phyloP scores from a whole-genome alignment of 2,113 vertebrate species.

The Ammodytes dubius region DNA sequence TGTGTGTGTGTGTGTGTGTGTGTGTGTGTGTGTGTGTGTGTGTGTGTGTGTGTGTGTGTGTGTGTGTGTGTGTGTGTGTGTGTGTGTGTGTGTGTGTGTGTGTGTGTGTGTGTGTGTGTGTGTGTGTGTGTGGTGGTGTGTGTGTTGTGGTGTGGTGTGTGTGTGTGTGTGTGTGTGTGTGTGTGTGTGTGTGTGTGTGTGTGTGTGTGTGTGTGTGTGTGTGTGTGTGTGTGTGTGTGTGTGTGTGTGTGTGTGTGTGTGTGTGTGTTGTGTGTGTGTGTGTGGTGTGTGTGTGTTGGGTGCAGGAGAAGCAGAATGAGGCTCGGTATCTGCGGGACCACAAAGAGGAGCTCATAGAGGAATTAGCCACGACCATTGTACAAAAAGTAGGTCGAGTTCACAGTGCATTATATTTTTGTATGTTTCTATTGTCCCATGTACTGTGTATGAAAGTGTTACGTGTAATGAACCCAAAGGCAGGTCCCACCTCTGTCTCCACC shows the following conservation, averaged over 20 bases:
- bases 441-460: not conserved
- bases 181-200: slow-evolving; percentile 13
- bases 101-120: too few relatives aligned
- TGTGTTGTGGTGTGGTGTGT: not conserved
- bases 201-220: slow-evolving; percentile 34
- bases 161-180: slow-evolving; percentile 25
- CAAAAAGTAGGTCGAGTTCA: slow-evolving; percentile 89
- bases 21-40: slow-evolving; percentile 15
- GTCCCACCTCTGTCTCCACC: not conserved
- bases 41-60: slow-evolving; percentile 36
- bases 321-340: slow-evolving; percentile 95
- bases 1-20: slow-evolving; percentile 27
- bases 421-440: not conserved
- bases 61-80: slow-evolving; percentile 3
- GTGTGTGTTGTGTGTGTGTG: too few relatives aligned
- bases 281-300: not conserved
- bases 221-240: slow-evolving; percentile 25
- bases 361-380: slow-evolving; percentile 94
- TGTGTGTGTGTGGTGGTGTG: too few relatives aligned
- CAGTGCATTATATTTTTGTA: not conserved
- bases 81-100: too few relatives aligned
- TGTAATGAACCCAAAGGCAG: not conserved
- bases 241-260: too few relatives aligned
- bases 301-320: slow-evolving; percentile 97
- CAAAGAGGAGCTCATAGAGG: slow-evolving; percentile 96